Base-by-base conservation (phyloP, 1,140 invertebrate genomes). In the Sesamia nonagrioides region DNA sequence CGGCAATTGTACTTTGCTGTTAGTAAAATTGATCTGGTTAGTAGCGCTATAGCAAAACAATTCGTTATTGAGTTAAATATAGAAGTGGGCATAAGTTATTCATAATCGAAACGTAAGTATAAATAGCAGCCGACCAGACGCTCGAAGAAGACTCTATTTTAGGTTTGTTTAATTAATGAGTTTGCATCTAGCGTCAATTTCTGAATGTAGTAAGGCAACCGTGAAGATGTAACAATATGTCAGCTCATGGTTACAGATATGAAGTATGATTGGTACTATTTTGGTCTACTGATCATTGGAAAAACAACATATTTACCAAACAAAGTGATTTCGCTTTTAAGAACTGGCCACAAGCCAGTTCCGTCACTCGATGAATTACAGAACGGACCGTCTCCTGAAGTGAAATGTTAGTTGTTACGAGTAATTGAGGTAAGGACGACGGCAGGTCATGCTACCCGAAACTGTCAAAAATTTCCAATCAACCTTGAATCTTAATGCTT, bases 51-150 rank as follows among this genome's bases (percentile, higher is more conserved):
- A 27, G 27, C 27, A 27, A 13, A 17, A 40, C n/a, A 40, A 63
- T 63, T 40, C 60, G 35, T 40, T 63, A 63, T 63, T 40, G 60
- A 63, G 40, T 63, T 63, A 63, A 40, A 40, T 63, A 63, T 63
- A 40, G 60, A 66, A 42, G 42, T 21, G 60, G 17, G 37, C 60
- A 63, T 66, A 18, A 42, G 61, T 66, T 66, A 42, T 66, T 66
- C 61, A 66, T 66, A 66, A 66, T 66, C 37, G n/a, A 40, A 9
- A 13, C 37, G 61, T 58, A 13, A 17, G 61, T 58, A 60, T 66
- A 21, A 21, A 63, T 63, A 63, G 60, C 35, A 27, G 54, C 21
- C 2, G 40, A 42, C 60, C n/a, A 40, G n/a, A 40, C 35, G 58
- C 7, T 18, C 35, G 1, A 40, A 8, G 6, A 13, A 63, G 58